Evolutionary conservation across 2,888 invertebrate species (phyloP).

Genomic region (Monochamus alternatus): DNA sequence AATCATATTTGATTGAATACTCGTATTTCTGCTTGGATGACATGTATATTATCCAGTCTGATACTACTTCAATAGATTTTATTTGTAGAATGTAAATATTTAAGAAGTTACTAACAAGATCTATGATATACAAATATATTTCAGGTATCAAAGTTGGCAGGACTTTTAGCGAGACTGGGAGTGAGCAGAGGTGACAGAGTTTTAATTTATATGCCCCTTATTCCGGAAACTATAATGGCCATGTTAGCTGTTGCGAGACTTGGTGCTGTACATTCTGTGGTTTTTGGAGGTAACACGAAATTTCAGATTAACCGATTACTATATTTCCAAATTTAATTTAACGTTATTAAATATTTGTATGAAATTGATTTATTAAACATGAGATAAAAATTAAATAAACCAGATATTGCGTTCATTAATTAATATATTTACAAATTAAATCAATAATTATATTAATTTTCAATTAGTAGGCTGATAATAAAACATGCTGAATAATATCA

Average conservation of each 20-base stretch:
- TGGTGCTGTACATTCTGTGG: slow-evolving; percentile 94
- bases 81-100: neutral
- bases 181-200: slow-evolving; percentile 89
- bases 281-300: slow-evolving; percentile 84
- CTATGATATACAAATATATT: slow-evolving; percentile 35
- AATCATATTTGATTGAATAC: no score
- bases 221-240: slow-evolving; percentile 91
- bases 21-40: no score
- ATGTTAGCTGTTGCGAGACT: slow-evolving; percentile 91
- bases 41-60: no score
- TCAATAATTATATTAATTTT: no score
- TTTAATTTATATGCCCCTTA: slow-evolving; percentile 95
- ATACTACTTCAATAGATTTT: no score
- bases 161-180: slow-evolving; percentile 84
- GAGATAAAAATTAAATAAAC: no score
- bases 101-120: neutral
- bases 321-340: neutral
- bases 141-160: slow-evolving; percentile 80
- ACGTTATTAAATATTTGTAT: neutral
- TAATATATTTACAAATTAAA: no score
- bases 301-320: neutral
- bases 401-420: no score
- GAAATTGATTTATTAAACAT: no score
- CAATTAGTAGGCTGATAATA: no score
- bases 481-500: no score